Conservation (phyloP, 1,140 invertebrate species). For the Megalonaias nervosa region DNA sequence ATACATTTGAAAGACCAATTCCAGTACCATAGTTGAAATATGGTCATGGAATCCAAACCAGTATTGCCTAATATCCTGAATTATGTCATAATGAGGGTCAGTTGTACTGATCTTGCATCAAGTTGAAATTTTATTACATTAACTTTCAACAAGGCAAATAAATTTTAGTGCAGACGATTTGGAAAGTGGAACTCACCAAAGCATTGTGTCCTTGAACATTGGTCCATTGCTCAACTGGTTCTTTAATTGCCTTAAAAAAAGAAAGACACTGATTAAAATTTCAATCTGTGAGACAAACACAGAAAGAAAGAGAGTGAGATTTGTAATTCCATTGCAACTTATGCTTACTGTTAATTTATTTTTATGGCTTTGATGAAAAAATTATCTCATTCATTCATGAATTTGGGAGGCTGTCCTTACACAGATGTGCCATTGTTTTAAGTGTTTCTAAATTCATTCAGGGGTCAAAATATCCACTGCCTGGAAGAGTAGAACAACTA, state of each 20-base stretch:
- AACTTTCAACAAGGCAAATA: background rate
- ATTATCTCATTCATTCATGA: no score
- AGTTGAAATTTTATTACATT: background rate
- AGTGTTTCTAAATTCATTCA: background rate
- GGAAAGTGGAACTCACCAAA: conserved; percentile 52
- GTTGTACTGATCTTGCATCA: background rate
- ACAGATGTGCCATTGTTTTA: background rate
- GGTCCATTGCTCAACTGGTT: conserved; percentile 68
- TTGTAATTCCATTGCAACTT: background rate
- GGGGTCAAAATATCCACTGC: background rate
- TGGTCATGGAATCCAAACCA: background rate
- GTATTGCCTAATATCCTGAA: background rate
- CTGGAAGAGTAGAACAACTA: no score
- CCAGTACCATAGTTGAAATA: background rate
- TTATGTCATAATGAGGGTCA: background rate
- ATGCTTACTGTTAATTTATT: background rate
- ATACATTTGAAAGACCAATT: background rate
- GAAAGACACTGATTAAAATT: background rate
- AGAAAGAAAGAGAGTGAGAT: background rate
- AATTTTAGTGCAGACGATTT: background rate
- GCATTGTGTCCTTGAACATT: conserved; percentile 69
- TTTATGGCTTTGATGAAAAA: no score
- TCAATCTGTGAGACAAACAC: no score
- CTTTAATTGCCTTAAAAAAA: conserved; percentile 59
- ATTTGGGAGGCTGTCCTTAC: background rate